Base-by-base conservation (phyloP, 2,888 invertebrate species). In the Mesodorylaimus sp. region DNA sequence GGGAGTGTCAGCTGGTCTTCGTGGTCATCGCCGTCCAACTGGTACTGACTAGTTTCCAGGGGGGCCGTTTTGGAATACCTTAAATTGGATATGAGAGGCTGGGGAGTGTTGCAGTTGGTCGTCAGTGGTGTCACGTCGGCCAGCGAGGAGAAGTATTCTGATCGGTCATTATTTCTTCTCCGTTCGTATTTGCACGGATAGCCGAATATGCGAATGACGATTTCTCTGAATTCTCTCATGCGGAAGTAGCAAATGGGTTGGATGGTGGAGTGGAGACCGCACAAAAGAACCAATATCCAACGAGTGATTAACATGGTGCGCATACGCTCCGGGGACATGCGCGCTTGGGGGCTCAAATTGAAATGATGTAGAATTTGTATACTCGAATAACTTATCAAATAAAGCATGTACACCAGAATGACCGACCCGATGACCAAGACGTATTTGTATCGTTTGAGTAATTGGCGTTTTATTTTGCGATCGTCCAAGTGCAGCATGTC, bases 371-470 rank as follows among this genome's bases (percentile, higher is more conserved):
- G 7, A 21, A 39, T 39, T 39, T 39, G 41, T 7, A 39, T 39
- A 10, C n/a, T 39, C 10, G 41, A 39, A 39, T 39, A 60, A 3
- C 57, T 54, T 16, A 55, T 41, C 13, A 60, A 51, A 50, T 57
- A 60, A 2, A 56, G 48, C 13, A 55, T 48, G 38, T 59, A 60
- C 19, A 60, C 56, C 24, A 56, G 32, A 13, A 60, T 58, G n/a
- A 61, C 60, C 39, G 52, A 54, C 26, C 61, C 61, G 45, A 61
- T 59, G 39, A 60, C 59, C 10, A 59, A 38, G 7, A 58, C 58
- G 52, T 58, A 59, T 46, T 59, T 60, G 51, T 56, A 53, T 19
- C 60, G 54, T 48, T 47, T 47, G 38, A 47, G 10, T 25, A 47
- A 24, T 26, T 47, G 47, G 23, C 36, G 3, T 10, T 38, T 47